phyloP scores from a whole-genome alignment of 2,797 vertebrate genomes.

The Delichon dasypus region DNA sequence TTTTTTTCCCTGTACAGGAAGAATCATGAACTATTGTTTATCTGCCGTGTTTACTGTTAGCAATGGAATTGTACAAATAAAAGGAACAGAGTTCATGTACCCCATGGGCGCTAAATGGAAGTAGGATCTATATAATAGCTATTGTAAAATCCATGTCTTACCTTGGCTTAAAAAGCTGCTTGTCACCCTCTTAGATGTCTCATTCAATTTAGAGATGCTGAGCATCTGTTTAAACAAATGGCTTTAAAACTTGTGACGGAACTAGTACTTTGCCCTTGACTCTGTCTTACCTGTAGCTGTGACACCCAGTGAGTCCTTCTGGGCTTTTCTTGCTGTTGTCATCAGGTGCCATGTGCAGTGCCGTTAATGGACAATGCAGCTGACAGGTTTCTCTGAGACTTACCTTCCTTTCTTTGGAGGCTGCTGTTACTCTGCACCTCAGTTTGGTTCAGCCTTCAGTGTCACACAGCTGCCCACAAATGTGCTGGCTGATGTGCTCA shows the following conservation, averaged over 20 bases:
- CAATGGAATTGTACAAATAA: not conserved
- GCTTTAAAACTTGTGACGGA: not conserved
- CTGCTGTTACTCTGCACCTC: not conserved
- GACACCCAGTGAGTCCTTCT: not conserved
- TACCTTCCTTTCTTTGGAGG: not conserved
- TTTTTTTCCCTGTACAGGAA: not conserved
- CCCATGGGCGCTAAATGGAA: not conserved
- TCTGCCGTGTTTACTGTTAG: not conserved
- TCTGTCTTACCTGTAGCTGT: not conserved
- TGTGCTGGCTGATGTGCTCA: not conserved
- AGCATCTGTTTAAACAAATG: not conserved
- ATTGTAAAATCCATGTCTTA: not conserved
- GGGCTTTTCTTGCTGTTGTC: not conserved
- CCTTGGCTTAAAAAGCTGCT: not conserved
- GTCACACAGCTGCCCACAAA: not conserved
- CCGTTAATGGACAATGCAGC: not conserved
- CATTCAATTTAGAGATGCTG: not conserved
- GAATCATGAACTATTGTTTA: not conserved
- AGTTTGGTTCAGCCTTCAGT: not conserved
- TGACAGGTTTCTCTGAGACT: not conserved
- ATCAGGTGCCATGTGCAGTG: accelerated
- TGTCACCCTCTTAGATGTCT: not conserved
- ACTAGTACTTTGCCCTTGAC: not conserved
- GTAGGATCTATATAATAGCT: not conserved
- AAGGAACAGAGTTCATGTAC: not conserved